Conservation (phyloP, 2,888 invertebrate species). For the Agriotes lineatus region DNA sequence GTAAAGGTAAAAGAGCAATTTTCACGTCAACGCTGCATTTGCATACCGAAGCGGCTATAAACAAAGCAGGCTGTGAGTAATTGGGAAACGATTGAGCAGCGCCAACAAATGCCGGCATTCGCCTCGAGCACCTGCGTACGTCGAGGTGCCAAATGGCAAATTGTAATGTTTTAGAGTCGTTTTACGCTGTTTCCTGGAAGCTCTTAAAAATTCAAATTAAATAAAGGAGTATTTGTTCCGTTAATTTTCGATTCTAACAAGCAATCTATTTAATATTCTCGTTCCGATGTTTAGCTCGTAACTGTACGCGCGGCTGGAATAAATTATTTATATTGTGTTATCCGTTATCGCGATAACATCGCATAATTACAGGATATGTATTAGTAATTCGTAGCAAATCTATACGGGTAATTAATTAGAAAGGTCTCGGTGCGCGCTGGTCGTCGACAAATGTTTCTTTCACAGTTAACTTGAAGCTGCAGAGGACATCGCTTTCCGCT, state of each 20-base stretch:
- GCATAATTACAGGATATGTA: constrained; percentile 28
- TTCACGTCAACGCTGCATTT: background rate
- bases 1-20: too few relatives aligned
- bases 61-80: background rate
- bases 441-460: too few relatives aligned
- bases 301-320: background rate
- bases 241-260: too few relatives aligned
- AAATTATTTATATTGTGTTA: constrained; percentile 12
- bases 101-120: too few relatives aligned
- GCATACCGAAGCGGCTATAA: background rate
- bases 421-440: background rate
- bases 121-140: too few relatives aligned
- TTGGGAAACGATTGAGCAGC: background rate
- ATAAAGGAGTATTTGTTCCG: too few relatives aligned
- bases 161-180: too few relatives aligned
- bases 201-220: too few relatives aligned
- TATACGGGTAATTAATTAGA: constrained; percentile 31
- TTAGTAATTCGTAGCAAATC: constrained; percentile 22
- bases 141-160: too few relatives aligned
- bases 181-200: too few relatives aligned
- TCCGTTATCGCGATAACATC: constrained; percentile 16
- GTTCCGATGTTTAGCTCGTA: background rate
- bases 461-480: too few relatives aligned
- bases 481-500: too few relatives aligned
- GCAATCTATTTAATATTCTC: background rate